Base-by-base conservation (phyloP, 2,888 invertebrate genomes). In the Masnerella sp. region DNA sequence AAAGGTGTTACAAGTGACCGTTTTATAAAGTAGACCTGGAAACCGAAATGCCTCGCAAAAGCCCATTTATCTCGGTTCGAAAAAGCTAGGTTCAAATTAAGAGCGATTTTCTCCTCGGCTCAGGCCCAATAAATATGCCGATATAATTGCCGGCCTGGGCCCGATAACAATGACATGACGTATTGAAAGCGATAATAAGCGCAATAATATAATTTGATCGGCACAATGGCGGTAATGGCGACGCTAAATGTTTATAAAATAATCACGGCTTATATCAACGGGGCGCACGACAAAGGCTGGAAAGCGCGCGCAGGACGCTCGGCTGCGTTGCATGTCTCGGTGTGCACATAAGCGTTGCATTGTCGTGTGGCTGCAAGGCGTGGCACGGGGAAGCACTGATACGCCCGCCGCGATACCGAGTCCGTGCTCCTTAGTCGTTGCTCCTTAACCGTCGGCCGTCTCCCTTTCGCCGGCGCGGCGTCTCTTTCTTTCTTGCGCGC, bases 341-440 rank as follows among this genome's bases (percentile, higher is more conserved):
- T 56, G 73, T 71, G 76, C 74, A 76, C 74, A 76, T 65, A 68
- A 73, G 77, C 75, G 71, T 70, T 77, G 78, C 74, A 75, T 75
- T 78, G 78, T 79, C 75, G 76, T 77, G 76, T 77, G 77, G 73
- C 64, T 69, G 75, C 77, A 77, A 78, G 80, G 80, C 80, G 79
- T 79, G 80, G 80, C 78, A 75, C 72, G 71, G 75, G 70, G 74
- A 76, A 76, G 77, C 76, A 74, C 73, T 76, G 77, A 76, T 78
- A 78, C 71, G 77, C 71, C 74, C 64, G 78, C 61, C 67, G 64
- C 74, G 78, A 78, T 78, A 76, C 69, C 76, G 71, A 58, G 65
- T 64, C 54, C 49, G 62, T 62, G 70, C 70, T 62, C 58, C 70
- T 64, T 56, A 54, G 51, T 65, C 67, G 67, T 52, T 68, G 75